Evolutionary conservation across 2,888 invertebrate genomes (phyloP), one percentile per base, ranked within the genome.

Genomic region (Lasioglossum oenotherae): DNA sequence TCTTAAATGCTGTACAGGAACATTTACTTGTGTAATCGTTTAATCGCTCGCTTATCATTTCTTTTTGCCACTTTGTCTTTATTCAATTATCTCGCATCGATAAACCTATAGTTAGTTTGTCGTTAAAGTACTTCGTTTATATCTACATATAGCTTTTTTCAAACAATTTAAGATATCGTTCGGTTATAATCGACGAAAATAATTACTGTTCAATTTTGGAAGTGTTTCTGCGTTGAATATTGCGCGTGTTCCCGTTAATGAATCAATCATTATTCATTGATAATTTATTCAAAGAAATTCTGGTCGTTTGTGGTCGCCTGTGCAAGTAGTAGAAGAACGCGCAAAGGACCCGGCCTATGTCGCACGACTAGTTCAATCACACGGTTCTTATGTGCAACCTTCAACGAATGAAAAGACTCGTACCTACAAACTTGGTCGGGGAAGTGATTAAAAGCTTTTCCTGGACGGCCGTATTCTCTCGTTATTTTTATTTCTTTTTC

Each of bases 1-100:
- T 94, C 93, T 94, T 94, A 94, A 94, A 94, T 94, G 94, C 94
- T 94, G 94, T 94, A 94, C 93, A 95, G 95, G 94, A 95, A 95
- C 95, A 94, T 95, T 94, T 92, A 93, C 92, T 94, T 92, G 90
- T 89, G 93, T 93, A 91, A 89, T 81, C 87, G 78, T 85, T 88
- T 89, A 87, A 86, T 87, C 86, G 81, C 80, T 88, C 82, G 82
- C 84, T 75, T 87, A 80, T 83, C 88, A 87, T 81, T 87, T 85
- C 72, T 87, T 74, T 88, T 82, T 84, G 27, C 41, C n/a, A 46
- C 84, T 60, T 73, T 73, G 53, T 64, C 72, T 44, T 83, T 84
- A 91, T 85, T 82, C 88, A 86, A 86, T 90, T 91, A 41, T 46
- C 87, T 89, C 88, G 90, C 91, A 88, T 85, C 87, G 80, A 89